Conservation (phyloP, 2,113 vertebrate species). For the Larimichthys polyactis region DNA sequence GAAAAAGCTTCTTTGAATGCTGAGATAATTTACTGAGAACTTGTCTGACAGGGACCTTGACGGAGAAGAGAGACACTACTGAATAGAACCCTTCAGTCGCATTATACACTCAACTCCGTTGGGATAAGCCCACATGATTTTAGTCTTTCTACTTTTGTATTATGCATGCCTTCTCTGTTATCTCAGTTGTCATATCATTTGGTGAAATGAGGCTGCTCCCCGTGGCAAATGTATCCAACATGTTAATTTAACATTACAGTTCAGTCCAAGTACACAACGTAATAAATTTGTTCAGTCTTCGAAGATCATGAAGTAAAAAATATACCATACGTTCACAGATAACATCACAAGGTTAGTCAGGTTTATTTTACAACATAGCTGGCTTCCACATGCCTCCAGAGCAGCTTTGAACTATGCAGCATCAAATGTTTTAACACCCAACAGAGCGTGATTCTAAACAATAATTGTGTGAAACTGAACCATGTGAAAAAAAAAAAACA, state of each 20-base stretch:
- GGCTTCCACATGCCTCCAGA: not conserved
- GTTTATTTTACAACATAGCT: not conserved
- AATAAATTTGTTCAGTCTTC: not conserved
- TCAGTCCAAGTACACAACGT: not conserved
- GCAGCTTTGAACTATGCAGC: not conserved
- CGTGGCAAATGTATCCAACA: not conserved
- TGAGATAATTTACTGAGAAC: conserved; percentile 3
- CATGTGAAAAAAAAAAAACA: not conserved
- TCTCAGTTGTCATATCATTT: not conserved
- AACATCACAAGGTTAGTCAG: not conserved
- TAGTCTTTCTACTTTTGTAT: conserved; percentile 16
- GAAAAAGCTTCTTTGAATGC: conserved; percentile 10
- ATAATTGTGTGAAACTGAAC: not conserved
- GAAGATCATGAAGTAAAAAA: not conserved
- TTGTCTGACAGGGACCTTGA: conserved; percentile 17
- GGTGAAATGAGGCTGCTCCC: not conserved
- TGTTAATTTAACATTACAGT: not conserved
- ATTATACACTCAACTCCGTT: conserved; percentile 14
- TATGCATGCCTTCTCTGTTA: conserved; percentile 7
- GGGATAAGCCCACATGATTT: conserved; percentile 10
- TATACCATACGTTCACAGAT: not conserved
- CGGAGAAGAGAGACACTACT: not conserved
- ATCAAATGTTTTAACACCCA: not conserved
- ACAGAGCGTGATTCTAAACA: not conserved
- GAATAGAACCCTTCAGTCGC: not conserved